Percentiles rank a stretch among this genome's conserved stretches.
Conservation (phyloP, 2,797 vertebrate genomes). For the Urophycis tenuis region DNA sequence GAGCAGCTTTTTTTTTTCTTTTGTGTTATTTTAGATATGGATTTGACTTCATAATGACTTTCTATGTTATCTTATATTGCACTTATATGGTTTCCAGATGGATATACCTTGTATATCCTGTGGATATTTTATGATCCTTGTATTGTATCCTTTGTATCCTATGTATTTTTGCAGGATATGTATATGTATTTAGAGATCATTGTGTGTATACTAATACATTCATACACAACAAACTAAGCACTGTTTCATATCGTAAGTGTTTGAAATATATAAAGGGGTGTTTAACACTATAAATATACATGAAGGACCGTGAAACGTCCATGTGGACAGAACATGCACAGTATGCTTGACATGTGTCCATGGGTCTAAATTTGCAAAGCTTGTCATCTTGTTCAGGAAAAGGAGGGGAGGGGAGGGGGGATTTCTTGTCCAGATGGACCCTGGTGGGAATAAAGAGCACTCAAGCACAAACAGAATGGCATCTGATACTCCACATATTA, state of each 20-base stretch:
- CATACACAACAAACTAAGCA: background rate
- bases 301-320: background rate
- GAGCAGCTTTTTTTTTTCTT: background rate
- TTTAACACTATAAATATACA: background rate
- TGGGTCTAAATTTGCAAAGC: constrained; percentile 5
- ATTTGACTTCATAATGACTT: background rate
- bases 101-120: background rate
- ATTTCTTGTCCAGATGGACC: constrained; percentile 46
- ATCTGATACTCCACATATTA: constrained; percentile 57
- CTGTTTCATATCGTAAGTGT: background rate
- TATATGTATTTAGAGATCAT: constrained; percentile 10
- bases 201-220: background rate
- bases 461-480: constrained; percentile 52
- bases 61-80: background rate
- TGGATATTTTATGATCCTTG: background rate
- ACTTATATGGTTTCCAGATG: background rate
- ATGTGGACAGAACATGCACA: background rate
- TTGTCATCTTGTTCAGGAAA: constrained; percentile 31
- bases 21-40: background rate
- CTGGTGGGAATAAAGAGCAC: constrained; percentile 51
- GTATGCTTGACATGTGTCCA: background rate
- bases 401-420: constrained; percentile 24
- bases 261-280: background rate
- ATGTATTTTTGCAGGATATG: background rate
- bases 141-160: background rate